These are phyloP conservation scores for Temnothorax longispinosus DNA, from an alignment of 1,140 invertebrate genomes.

Conservation along the genomic window DNA sequence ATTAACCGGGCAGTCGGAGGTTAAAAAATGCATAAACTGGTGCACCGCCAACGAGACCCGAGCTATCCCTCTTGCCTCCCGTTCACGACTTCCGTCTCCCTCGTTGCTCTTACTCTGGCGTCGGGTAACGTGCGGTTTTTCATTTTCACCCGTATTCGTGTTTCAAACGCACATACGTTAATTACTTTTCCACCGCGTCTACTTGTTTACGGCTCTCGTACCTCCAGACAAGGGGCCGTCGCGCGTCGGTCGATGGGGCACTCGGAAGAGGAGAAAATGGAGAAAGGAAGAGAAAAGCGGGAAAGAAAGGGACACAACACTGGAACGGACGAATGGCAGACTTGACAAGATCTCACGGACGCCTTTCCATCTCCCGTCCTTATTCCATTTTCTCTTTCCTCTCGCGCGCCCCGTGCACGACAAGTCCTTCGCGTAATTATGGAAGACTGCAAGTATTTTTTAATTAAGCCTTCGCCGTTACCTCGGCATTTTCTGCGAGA, in stretches of 20 bases:
- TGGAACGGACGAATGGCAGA: not conserved
- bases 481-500: slow-evolving; percentile 62
- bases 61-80: not conserved
- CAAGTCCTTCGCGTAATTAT: slow-evolving; percentile 57
- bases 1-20: slow-evolving; percentile 35
- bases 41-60: slow-evolving; percentile 38
- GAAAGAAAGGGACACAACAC: not conserved
- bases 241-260: slow-evolving; percentile 7
- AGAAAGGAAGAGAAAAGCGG: not conserved
- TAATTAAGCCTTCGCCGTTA: slow-evolving; percentile 66
- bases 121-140: slow-evolving; percentile 52
- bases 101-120: not conserved
- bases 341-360: slow-evolving; percentile 45
- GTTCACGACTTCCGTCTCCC: slow-evolving; percentile 1
- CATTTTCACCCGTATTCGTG: slow-evolving; percentile 49
- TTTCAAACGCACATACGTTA: slow-evolving; percentile 61
- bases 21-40: slow-evolving; percentile 54
- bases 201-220: slow-evolving; percentile 46
- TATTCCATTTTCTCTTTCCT: not conserved
- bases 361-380: slow-evolving; percentile 25
- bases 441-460: slow-evolving; percentile 69
- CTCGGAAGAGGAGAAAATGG: slow-evolving; percentile 1
- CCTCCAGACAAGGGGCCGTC: slow-evolving; percentile 7
- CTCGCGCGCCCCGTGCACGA: not conserved
- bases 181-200: slow-evolving; percentile 55